Base-by-base conservation (phyloP, 1,140 invertebrate genomes). In the Condylostylus longicornis region DNA sequence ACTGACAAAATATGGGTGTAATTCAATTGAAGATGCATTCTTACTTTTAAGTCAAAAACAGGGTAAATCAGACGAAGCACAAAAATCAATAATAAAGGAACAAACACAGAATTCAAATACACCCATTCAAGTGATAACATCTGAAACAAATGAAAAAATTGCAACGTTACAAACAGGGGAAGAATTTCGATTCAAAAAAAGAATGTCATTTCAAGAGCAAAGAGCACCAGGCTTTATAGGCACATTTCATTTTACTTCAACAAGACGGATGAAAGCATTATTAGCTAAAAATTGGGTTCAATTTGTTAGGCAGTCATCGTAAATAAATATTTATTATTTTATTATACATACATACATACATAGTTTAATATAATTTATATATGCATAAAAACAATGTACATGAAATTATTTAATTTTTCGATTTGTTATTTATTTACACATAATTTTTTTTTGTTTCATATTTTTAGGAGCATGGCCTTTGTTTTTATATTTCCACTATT, bases 401-500 rank as follows among this genome's bases (percentile, higher is more conserved):
- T 13, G 10, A 5, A 8, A 25, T 25, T 25, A 8, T 25, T 25
- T 25, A 18, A 6, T 34, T 34, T 15, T n/a, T 17, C 15, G 6
- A 12, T 8, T n/a, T 9, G 6, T 30, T 6, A 23, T 18, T 13
- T 20, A 13, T 18, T 9, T 18, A 5, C 5, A 17, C 13, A 10
- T 18, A 7, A 5, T 15, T 40, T 31, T 31, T 34, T 28, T 49
- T 49, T 37, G 17, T n/a, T n/a, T n/a, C n/a, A n/a, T n/a, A n/a
- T 50, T 66, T 67, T 33, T 58, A 86, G 82, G 3, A 74, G 79
- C 5, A 61, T 87, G 8, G 50, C 79, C 37, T 93, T 91, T 54
- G 75, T 86, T 35, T 65, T 89, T 18, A 43, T 85, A 18, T 75
- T 93, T 43, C 88, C 89, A 2, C 63, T 85, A 3, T 54, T 89